A percentile compares a stretch with the other conserved stretches of the same genome.
phyloP scores from a whole-genome alignment of 2,888 invertebrate genomes.

The Protophormia terraenovae region DNA sequence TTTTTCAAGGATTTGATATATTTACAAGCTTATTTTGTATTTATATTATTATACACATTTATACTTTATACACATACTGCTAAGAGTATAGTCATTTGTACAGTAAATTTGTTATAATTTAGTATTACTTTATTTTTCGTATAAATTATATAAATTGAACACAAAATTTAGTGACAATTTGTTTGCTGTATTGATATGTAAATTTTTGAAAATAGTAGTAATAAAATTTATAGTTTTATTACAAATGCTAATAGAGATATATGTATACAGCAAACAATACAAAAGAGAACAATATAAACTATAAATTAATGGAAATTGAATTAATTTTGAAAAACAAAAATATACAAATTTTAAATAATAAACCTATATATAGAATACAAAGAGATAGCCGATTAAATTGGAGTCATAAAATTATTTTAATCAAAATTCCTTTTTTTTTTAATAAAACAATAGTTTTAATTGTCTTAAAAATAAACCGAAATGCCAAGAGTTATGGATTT shows the following conservation, averaged over 20 bases:
- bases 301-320: constrained; percentile 29
- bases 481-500: too few species aligned
- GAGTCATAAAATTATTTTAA: neutral
- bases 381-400: neutral
- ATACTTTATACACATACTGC: neutral
- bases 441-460: neutral
- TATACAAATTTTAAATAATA: neutral
- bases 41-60: neutral
- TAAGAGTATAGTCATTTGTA: constrained; percentile 32
- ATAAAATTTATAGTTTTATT: constrained; percentile 58
- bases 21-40: neutral
- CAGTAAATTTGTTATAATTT: constrained; percentile 61
- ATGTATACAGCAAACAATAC: constrained; percentile 4
- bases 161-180: constrained; percentile 54
- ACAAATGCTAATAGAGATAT: constrained; percentile 52
- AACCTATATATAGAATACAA: neutral
- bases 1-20: neutral
- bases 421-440: neutral
- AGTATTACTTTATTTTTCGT: constrained; percentile 45
- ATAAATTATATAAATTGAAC: constrained; percentile 47
- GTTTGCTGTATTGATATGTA: constrained; percentile 58
- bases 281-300: neutral
- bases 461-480: neutral
- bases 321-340: neutral
- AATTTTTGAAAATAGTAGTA: constrained; percentile 39